Evolutionary conservation across 2,888 invertebrate genomes (phyloP), one percentile per base, ranked within the genome.

Genomic region (Stenichneumon culpator): DNA sequence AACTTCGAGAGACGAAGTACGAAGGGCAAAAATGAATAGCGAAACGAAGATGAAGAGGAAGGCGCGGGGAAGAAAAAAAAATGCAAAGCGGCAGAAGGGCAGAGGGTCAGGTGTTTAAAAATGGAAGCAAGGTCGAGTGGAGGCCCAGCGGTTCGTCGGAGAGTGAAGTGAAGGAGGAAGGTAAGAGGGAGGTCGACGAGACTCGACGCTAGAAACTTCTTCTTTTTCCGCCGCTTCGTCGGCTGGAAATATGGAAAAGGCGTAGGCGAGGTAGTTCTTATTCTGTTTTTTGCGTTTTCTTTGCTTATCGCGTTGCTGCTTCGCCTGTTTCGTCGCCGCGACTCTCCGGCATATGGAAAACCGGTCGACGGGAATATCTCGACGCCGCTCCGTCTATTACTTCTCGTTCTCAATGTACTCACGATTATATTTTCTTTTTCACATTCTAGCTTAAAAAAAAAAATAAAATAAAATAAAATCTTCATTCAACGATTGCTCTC

Each of bases 21-120:
- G 75, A 52, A 50, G 14, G 73, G 7, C 11, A 68, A 11, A 28
- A 69, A 44, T 52, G 11, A 50, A 50, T 28, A 74, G 68, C 14
- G 44, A 54, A 16, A 60, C 32, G 6, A 32, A 60, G 19, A 16
- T 2, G 16, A 16, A 39, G 57, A 16, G 39, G 32, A 73, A 25
- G 39, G 57, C 1, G 39, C 39, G 44, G 44, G 16, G 32, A 14
- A 25, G n/a, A 72, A 32, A 39, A 65, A 50, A 65, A 52, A 60
- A 63, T 39, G 54, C 60, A 11, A 73, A 25, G 47, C 63, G n/a
- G 74, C 9, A 57, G 74, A 47, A 74, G 68, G 74, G 60, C 60
- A 69, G 52, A 63, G 74, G 73, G 80, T 75, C 81, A 81, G 81
- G 80, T 80, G 80, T 80, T 60, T 60, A 70, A 82, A 82, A 77